Evolutionary conservation across 2,888 invertebrate genomes (phyloP), one percentile per base, ranked within the genome.

Genomic region (Tetanocera ferruginea): DNA sequence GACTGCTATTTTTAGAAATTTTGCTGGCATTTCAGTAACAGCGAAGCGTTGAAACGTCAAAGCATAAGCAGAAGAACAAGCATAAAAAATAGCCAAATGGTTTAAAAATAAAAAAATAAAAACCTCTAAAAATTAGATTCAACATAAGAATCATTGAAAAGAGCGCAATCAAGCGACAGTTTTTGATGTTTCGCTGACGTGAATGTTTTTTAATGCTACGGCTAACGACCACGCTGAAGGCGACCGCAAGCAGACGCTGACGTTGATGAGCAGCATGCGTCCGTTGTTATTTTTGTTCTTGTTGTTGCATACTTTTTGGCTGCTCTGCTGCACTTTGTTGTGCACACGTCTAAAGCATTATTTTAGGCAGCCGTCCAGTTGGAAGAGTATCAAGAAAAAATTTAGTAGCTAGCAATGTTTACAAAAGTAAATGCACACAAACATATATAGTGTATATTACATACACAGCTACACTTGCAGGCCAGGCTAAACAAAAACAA

Each of bases 331-430:
- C 43, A 8, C 25, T 49, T 51, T 28, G 23, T 70, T 34, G 25
- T 31, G 55, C 60, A 28, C n/a, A 49, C 66, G 64, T 55, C 62
- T 52, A 55, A 23, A 25, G 74, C 73, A 76, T 73, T 80, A 78
- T 78, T 80, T 78, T 78, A 76, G 78, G 79, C 79, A 76, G 51
- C 51, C 25, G 57, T 78, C 79, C 78, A 78, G 77, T 17, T 78
- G 78, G 70, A 75, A 70, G 37, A 52, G 28, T 23, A 37, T 57
- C 62, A 76, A 76, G 70, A 60, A 43, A 34, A 37, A 52, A 25
- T 52, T n/a, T 51, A n/a, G 31, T 28, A 34, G 31, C 37, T 28
- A 34, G 31, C 37, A 67, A 43, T 37, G 23, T 31, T 5, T 9
- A 69, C 25, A 25, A 51, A 67, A 11, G 25, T 11, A 43, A 11